phyloP scores from a whole-genome alignment of 2,888 invertebrate genomes.

The Acanthosepion esculentum region DNA sequence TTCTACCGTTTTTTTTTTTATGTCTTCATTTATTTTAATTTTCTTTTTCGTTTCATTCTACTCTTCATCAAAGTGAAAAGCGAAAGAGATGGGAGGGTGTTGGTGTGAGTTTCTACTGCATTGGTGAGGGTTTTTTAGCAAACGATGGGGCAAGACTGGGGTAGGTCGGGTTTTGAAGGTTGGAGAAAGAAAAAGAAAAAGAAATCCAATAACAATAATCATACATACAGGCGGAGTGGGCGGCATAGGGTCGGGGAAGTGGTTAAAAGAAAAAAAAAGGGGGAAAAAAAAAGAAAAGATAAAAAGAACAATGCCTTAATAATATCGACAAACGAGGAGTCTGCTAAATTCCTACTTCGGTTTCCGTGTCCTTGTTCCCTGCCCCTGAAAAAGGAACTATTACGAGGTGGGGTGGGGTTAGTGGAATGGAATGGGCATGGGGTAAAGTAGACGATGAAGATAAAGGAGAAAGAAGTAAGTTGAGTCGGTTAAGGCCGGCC shows the following conservation, averaged over 20 bases:
- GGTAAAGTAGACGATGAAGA: background rate
- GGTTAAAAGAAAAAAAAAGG: background rate
- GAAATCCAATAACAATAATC: background rate
- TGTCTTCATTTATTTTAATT: background rate
- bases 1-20: background rate
- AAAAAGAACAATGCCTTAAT: background rate
- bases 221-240: background rate
- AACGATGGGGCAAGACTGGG: background rate
- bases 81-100: background rate
- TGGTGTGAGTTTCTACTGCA: background rate
- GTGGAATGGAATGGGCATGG: background rate
- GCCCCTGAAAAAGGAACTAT: background rate
- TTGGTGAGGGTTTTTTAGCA: background rate
- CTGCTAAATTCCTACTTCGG: conserved; percentile 33
- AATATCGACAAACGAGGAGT: conserved; percentile 20
- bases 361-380: background rate
- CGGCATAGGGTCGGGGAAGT: background rate
- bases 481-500: background rate
- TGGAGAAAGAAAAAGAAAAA: background rate
- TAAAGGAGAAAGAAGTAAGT: background rate
- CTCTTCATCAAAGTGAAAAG: background rate
- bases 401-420: background rate
- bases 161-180: background rate
- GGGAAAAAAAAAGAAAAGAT: background rate
- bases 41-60: background rate